Evolutionary conservation across 2,888 invertebrate species (phyloP).

Genomic region (Crossocerus cetratus): DNA sequence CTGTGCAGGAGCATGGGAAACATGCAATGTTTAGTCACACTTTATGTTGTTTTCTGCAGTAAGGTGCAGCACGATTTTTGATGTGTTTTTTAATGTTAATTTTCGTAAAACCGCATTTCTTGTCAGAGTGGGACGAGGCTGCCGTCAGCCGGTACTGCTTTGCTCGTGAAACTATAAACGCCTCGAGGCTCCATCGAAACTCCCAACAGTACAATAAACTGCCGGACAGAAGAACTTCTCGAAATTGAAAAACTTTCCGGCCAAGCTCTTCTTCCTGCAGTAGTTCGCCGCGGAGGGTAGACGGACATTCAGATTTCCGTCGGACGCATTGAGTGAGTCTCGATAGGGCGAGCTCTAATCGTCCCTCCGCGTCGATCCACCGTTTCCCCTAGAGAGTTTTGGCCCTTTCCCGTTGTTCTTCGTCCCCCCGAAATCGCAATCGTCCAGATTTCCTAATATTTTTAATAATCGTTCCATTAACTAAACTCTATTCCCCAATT

Average conservation of each 20-base stretch:
- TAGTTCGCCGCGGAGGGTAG: conserved; percentile 35
- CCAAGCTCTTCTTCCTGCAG: conserved; percentile 45
- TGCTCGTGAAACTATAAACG: conserved; percentile 47
- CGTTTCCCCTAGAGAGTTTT: conserved; percentile 17
- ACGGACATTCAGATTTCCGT: conserved; percentile 67
- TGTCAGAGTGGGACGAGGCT: no score
- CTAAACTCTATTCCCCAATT: no score
- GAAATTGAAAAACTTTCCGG: conserved; percentile 73
- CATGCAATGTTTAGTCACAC: no score
- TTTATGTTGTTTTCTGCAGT: no score
- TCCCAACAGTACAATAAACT: conserved; percentile 68
- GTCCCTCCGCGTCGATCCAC: conserved; percentile 27
- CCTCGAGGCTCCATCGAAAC: conserved; percentile 62
- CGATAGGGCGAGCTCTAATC: conserved; percentile 54
- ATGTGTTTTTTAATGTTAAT: no score
- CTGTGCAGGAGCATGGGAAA: no score
- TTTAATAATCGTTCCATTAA: no score
- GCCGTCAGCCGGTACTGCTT: no score
- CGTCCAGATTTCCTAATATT: no score
- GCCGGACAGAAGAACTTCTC: conserved; percentile 65
- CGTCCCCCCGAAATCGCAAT: no score
- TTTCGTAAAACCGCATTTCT: no score
- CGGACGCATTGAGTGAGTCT: conserved; percentile 54
- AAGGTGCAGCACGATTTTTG: no score
- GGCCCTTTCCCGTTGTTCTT: neutral